Evolutionary conservation across 1,140 invertebrate species (phyloP), one percentile per base, ranked within the genome.

Genomic region (Amyelois transitella): DNA sequence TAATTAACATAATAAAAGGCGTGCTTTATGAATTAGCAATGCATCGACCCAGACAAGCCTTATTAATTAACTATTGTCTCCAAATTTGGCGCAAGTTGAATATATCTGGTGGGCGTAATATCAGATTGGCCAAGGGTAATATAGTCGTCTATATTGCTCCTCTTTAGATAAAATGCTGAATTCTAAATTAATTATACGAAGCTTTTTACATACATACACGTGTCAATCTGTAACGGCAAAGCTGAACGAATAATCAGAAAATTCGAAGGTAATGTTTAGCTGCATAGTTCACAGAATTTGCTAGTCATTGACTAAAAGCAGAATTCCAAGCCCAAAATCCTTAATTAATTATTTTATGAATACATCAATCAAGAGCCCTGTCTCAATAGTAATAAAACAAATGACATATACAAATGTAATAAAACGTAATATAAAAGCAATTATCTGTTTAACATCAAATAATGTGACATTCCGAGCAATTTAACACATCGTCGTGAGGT

Each of bases 401-500:
- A 10, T 32, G 3, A 10, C 3, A 32, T 10, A 12, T 10, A 10
- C 25, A 32, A 6, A 32, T 10, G 2, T 6, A 32, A 32, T 32
- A 12, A 32, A 32, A 6, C 25, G 25, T 55, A 25, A 53, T 59
- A 25, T 61, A 64, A 70, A 62, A 59, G 60, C 66, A 64, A 72
- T 70, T 58, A 72, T 75, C 52, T 80, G 64, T 78, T 79, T 74
- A 65, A 66, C 60, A 63, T 68, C 68, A 83, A 81, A 79, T 70
- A 80, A 71, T 62, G 58, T 79, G 66, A 75, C 73, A 82, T 82
- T 81, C 76, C 72, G 64, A 48, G 62, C 68, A 71, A 75, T 74
- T 79, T 81, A 80, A 75, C 80, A 83, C 69, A 72, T 77, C 58
- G 64, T 63, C 69, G 80, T 55, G 68, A 83, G 54, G n/a, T 71